Evolutionary conservation across 2,797 vertebrate genomes (phyloP).

Genomic region (Alfaro cultratus): DNA sequence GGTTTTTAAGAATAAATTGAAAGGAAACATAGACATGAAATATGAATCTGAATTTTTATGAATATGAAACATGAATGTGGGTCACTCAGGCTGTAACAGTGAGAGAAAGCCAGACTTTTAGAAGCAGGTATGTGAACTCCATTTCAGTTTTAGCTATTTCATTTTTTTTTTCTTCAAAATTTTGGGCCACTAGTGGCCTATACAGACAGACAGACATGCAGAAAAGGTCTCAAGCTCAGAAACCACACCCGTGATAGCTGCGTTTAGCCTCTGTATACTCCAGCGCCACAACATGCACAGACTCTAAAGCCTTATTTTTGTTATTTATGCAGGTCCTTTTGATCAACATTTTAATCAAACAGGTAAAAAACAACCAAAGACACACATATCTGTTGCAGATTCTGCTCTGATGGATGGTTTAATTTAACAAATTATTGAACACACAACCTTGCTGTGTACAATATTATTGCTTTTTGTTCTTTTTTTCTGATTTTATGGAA

Average conservation of each 20-base stretch:
- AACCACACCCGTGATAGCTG: not conserved
- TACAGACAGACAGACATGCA: not conserved
- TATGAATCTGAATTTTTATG: not conserved
- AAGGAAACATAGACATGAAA: not conserved
- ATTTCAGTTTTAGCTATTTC: not conserved
- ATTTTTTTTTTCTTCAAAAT: not conserved
- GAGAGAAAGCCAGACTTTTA: not conserved
- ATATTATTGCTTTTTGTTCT: not conserved
- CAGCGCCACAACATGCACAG: not conserved
- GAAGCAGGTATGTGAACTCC: not conserved
- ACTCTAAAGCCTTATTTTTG: not conserved
- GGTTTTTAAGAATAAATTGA: not conserved
- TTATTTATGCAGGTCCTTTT: not conserved
- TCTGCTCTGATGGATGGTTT: not conserved
- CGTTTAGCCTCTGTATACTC: not conserved
- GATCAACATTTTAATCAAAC: not conserved
- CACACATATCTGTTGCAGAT: not conserved
- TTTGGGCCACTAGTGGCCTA: not conserved
- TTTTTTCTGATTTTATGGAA: not conserved
- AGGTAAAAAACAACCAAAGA: not conserved
- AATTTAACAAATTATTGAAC: not conserved
- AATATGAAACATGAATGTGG: not conserved
- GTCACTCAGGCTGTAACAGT: not conserved
- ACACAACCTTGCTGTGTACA: not conserved
- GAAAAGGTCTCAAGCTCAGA: not conserved